A percentile compares a stretch with the other conserved stretches of the same genome.
phyloP scores from a whole-genome alignment of 2,797 vertebrate species.

The Protosalanx chinensis region DNA sequence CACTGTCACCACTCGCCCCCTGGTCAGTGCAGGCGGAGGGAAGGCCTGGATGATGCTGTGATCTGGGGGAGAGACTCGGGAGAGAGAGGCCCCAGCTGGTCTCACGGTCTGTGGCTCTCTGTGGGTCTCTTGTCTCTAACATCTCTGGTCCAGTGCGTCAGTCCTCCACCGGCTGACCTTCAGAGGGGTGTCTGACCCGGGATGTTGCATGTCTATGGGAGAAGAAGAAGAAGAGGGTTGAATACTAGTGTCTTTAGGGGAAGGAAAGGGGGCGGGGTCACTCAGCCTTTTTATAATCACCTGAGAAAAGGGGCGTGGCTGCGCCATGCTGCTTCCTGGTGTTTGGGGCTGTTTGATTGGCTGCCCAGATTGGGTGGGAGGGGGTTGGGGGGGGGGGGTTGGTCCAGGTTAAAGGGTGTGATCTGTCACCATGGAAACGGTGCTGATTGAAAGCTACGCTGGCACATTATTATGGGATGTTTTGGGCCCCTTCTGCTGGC shows the following conservation, averaged over 20 bases:
- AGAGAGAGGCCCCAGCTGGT: neutral
- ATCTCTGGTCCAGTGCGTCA: constrained; percentile 43
- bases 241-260: constrained; percentile 37
- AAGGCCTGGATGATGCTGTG: constrained; percentile 56
- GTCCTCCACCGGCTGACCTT: constrained; percentile 47
- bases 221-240: constrained; percentile 37
- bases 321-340: constrained; percentile 59
- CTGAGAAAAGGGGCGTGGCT: constrained; percentile 55
- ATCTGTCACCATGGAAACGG: constrained; percentile 54
- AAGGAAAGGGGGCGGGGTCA: constrained; percentile 46
- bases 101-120: too few species aligned
- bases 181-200: constrained; percentile 66
- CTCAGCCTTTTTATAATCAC: constrained; percentile 40
- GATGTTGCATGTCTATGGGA: constrained; percentile 67
- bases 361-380: constrained; percentile 37
- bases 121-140: constrained; percentile 1
- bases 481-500: constrained; percentile 75
- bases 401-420: constrained; percentile 29
- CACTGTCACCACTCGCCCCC: constrained; percentile 75
- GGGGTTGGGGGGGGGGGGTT: constrained; percentile 25
- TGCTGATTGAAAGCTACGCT: constrained; percentile 63
- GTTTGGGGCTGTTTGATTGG: constrained; percentile 35
- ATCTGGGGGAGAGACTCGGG: constrained; percentile 33
- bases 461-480: constrained; percentile 68
- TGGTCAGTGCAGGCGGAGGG: constrained; percentile 51